These are phyloP conservation scores for Catocala fraxini DNA, from an alignment of 2,888 invertebrate genomes.

Conservation along the genomic window DNA sequence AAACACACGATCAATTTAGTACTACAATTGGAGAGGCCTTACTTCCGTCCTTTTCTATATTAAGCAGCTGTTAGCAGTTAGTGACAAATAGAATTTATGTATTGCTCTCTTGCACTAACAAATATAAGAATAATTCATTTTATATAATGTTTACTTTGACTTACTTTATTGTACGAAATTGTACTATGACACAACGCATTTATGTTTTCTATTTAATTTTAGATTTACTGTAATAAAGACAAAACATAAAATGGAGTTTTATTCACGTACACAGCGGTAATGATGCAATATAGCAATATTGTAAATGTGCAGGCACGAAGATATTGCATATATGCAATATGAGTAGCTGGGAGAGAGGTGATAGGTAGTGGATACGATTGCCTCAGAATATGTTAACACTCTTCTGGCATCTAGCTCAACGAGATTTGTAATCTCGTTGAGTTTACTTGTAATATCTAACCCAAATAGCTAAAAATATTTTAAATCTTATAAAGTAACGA, in stretches of 20 bases:
- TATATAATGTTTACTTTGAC: conserved; percentile 24
- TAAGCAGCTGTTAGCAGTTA: conserved; percentile 47
- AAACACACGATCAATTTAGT: neutral
- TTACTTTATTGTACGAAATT: conserved; percentile 32
- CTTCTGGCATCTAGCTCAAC: too few species aligned
- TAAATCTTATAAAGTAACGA: too few species aligned
- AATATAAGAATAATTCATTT: conserved; percentile 35
- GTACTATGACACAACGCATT: conserved; percentile 45
- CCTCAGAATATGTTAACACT: too few species aligned
- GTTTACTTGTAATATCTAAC: too few species aligned
- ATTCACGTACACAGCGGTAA: neutral
- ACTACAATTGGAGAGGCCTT: conserved; percentile 12
- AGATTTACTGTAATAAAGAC: conserved; percentile 40
- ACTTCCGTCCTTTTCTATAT: conserved; percentile 49
- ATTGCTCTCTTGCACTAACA: conserved; percentile 47
- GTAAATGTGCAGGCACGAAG: too few species aligned
- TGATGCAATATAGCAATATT: too few species aligned
- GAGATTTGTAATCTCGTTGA: too few species aligned
- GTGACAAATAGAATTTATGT: conserved; percentile 32
- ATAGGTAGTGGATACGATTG: too few species aligned
- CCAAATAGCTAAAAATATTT: too few species aligned
- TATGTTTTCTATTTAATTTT: conserved; percentile 36
- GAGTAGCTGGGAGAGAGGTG: too few species aligned
- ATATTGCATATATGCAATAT: too few species aligned
- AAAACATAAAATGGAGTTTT: conserved; percentile 21